Conservation (phyloP, 2,797 vertebrate genomes). For the Tragelaphus oryx region DNA sequence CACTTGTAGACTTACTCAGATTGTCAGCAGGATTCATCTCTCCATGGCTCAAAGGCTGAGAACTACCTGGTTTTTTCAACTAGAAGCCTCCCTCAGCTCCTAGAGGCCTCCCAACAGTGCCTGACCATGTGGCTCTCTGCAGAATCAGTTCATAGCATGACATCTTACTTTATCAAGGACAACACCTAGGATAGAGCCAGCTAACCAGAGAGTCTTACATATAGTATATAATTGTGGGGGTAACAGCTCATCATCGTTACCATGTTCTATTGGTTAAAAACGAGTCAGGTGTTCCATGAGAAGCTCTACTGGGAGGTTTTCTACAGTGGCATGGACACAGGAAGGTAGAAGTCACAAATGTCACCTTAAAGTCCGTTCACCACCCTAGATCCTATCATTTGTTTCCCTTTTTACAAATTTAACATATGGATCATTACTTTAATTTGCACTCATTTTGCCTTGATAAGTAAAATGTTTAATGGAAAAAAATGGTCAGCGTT, state of each 20-base stretch:
- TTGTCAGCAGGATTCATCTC: background rate
- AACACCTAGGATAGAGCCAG: background rate
- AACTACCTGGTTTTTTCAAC: background rate
- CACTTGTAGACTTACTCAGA: background rate
- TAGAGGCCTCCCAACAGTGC: background rate
- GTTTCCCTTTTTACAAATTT: background rate
- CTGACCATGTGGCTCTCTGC: background rate
- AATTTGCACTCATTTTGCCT: background rate
- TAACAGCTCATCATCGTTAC: background rate
- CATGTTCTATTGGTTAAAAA: background rate
- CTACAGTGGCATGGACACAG: background rate
- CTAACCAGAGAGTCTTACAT: background rate
- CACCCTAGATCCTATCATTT: background rate
- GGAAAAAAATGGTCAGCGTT: background rate
- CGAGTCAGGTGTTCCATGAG: background rate
- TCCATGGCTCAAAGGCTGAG: background rate
- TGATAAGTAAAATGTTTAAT: slow-evolving; percentile 18
- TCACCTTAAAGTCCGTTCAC: background rate
- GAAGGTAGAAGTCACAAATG: background rate
- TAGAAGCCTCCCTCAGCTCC: background rate
- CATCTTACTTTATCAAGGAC: background rate
- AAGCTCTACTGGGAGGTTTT: background rate
- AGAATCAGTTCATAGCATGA: background rate
- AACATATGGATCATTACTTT: background rate
- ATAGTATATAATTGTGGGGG: background rate